Percentiles rank a stretch among this genome's conserved stretches.
Evolutionary conservation across 1,140 invertebrate species (phyloP).

Genomic region (Tenebrio molitor): DNA sequence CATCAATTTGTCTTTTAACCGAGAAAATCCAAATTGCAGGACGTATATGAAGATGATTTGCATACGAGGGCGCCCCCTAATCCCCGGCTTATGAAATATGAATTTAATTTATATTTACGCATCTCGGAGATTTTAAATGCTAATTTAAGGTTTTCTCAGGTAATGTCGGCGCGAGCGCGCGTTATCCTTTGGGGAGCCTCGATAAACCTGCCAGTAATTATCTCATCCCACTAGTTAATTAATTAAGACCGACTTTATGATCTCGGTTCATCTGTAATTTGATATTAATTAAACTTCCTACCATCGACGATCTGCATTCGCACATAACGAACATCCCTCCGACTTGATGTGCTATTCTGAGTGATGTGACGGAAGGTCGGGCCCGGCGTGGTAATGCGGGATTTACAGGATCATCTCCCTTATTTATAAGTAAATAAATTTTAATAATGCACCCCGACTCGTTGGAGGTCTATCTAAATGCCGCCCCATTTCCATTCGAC

Average conservation of each 20-base stretch:
- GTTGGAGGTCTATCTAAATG: neutral
- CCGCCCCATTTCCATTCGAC: neutral
- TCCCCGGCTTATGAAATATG: slow-evolving; percentile 28
- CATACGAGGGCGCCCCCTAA: slow-evolving; percentile 16
- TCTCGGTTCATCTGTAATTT: slow-evolving; percentile 50
- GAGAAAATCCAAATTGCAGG: slow-evolving; percentile 41
- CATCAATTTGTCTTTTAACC: slow-evolving; percentile 43
- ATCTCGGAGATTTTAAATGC: slow-evolving; percentile 23
- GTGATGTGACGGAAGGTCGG: slow-evolving; percentile 30
- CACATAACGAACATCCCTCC: slow-evolving; percentile 3
- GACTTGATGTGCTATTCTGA: slow-evolving; percentile 36
- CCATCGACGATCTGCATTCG: slow-evolving; percentile 29
- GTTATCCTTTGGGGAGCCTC: slow-evolving; percentile 31
- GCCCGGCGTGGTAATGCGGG: neutral
- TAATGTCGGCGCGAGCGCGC: slow-evolving; percentile 21
- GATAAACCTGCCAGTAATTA: slow-evolving; percentile 46
- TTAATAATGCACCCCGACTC: slow-evolving; percentile 18
- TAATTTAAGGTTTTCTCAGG: slow-evolving; percentile 39
- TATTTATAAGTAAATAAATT: slow-evolving; percentile 34
- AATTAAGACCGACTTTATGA: slow-evolving; percentile 51
- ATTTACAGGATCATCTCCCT: slow-evolving; percentile 19
- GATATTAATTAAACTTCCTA: slow-evolving; percentile 50
- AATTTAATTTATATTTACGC: slow-evolving; percentile 40
- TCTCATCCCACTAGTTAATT: slow-evolving; percentile 50
- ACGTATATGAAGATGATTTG: slow-evolving; percentile 5